Conservation (phyloP, 2,888 invertebrate genomes). For the Chelonus formosanus region DNA sequence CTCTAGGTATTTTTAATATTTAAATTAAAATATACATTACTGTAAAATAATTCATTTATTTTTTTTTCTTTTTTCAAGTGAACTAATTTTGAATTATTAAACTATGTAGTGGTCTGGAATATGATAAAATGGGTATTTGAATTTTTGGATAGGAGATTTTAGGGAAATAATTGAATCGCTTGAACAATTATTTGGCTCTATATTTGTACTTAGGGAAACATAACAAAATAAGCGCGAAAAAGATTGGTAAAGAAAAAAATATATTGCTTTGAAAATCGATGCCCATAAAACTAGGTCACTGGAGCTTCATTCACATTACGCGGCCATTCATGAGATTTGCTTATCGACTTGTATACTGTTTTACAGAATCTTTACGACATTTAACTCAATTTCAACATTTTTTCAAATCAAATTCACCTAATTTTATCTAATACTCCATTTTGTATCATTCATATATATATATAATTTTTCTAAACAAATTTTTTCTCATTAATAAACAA, state of each 20-base stretch:
- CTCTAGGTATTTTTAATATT: too few species aligned
- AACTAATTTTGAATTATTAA: not conserved
- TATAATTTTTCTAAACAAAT: too few species aligned
- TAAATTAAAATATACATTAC: slow-evolving; percentile 30
- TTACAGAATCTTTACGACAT: slow-evolving; percentile 32
- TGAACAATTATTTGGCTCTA: too few species aligned
- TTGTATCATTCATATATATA: too few species aligned
- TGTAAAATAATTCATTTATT: slow-evolving; percentile 20
- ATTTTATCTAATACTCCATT: not conserved
- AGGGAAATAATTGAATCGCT: too few species aligned
- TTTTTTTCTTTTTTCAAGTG: not conserved
- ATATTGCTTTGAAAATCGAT: slow-evolving; percentile 44
- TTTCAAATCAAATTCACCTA: not conserved
- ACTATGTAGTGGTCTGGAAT: not conserved
- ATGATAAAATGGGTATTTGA: too few species aligned
- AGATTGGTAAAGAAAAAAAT: slow-evolving; percentile 41
- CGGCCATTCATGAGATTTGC: slow-evolving; percentile 65
- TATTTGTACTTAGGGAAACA: too few species aligned
- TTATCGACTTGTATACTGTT: slow-evolving; percentile 55
- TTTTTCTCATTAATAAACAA: too few species aligned
- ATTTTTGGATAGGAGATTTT: too few species aligned
- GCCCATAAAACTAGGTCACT: slow-evolving; percentile 60
- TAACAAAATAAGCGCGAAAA: slow-evolving; percentile 21
- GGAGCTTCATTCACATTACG: slow-evolving; percentile 66
- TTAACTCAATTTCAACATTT: not conserved